Evolutionary conservation across 2,888 invertebrate genomes (phyloP), one percentile per base, ranked within the genome.

Genomic region (Copidosoma aretas): DNA sequence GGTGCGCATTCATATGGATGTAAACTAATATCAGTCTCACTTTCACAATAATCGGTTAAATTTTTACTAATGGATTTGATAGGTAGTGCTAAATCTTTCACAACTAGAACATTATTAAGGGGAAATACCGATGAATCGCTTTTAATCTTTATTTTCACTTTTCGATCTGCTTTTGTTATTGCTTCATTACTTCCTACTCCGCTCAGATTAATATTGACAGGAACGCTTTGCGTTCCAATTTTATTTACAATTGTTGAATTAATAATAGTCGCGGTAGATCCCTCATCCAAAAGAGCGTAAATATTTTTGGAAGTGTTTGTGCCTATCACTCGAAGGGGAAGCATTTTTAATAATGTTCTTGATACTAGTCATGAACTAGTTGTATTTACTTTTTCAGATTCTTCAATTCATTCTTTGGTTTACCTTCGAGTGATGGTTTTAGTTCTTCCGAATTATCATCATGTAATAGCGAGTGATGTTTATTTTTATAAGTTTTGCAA

Each of bases 281-380:
- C 43, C 12, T 46, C 43, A 17, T 46, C 43, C 12, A 46, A 46
- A 17, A 46, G 17, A 3, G 43, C 43, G 12, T 46, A 12, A 46
- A 46, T 46, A 2, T 2, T 8, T 46, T 14, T 46, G 3, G 43
- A 46, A 46, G 43, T 8, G 2, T 46, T 46, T 3, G 12, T 8
- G 12, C 43, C 43, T 2, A 17, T 46, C 17, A 79, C 77, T 78
- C 78, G 74, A 78, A 75, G 77, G 79, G 88, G 81, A 90, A 46
- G 8, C 3, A 46, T 15, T 46, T 46, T 46, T 46, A 46, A 12
- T 14, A 46, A 46, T 46, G 12, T 17, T 8, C 43, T 3, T 17
- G 43, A 46, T 14, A 8, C 12, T 46, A 46, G 43, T 46, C 43
- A 41, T 41, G 14, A 46, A 15, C 43, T 46, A 15, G 3, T 8